Evolutionary conservation across 2,113 vertebrate genomes (phyloP), one percentile per base, ranked within the genome.

Genomic region (Ceuthmochares aereus): DNA sequence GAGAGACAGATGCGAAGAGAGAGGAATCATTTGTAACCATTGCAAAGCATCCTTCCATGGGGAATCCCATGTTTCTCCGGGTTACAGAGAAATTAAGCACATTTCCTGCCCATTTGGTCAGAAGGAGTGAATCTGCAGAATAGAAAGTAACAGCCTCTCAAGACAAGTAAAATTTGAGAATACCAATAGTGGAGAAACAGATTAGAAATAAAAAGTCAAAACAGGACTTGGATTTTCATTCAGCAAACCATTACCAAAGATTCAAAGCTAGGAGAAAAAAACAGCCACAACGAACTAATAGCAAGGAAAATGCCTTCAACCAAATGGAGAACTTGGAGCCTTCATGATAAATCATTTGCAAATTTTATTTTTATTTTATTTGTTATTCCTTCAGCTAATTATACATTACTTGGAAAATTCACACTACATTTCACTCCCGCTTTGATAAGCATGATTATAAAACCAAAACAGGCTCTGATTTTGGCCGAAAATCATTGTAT

Each of bases 201-300:
- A 84, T 9, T 89, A 89, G 69, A 92, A 93, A 73, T 45, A 72
- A 2, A 64, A 90, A 74, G 68, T 58, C 60, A 73, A 87, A 93
- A 58, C 14, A 84, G 27, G 49, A 32, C 19, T 89, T 84, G 22
- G 10, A 40, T 54, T 83, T 76, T 68, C 56, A 88, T 67, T 54
- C 34, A 81, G 49, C 20, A 75, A 95, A 84, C 36, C 6, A 25
- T n/a, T 93, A 92, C 42, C 62, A 93, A 87, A 73, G 29, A n/a
- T 49, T 58, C 49, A n/a, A 54, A 52, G n/a, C n/a, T 20, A 56
- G 43, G n/a, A 78, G 52, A 76, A 87, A 88, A 95, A 81, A 17
- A 88, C 8, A 81, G 49, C 32, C 60, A 85, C 89, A 55, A 51
- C 17, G 45, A 76, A 42, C 36, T 70, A 79, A 85, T 3, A 74